Base-by-base conservation (phyloP, 1,140 invertebrate genomes). In the Condylostylus longicornis region DNA sequence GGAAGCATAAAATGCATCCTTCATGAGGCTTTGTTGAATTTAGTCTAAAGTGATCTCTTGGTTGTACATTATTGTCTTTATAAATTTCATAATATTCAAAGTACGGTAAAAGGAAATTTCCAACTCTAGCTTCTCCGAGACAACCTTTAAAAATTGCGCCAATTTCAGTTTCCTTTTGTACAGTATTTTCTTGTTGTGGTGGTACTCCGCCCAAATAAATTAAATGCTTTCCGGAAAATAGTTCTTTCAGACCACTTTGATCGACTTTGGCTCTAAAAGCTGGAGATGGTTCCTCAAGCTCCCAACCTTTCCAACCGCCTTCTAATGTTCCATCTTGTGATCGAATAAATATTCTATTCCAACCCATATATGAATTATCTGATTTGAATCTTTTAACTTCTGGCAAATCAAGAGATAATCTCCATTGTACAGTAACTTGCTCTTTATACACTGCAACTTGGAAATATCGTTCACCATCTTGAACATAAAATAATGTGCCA, bases 101-200 rank as follows among this genome's bases (percentile, higher is more conserved):
- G 57, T 84, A 96, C n/a, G 91, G 87, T 23, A 95, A 59, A 13
- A 95, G 67, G 40, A 89, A 69, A 27, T 70, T 70, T 12, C 82
- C 83, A 37, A 97, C 77, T 41, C 86, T 70, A 18, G 91, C 77
- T 58, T 93, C 86, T n/a, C 81, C 77, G 38, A 97, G 58, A 55
- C 93, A 97, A 2, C 93, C 94, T 65, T 90, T 70, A 42, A 74
- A 81, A 23, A 64, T 58, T 30, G 68, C 66, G 13, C 67, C 68
- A 10, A 59, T 54, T 12, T 59, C 53, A 1, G 46, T 58, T 37
- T 50, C 65, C 35, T 49, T 58, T 32, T 47, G 38, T 35, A 51
- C 48, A 18, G 43, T 42, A 37, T 47, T 47, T 23, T 32, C 37
- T 7, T 47, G 48, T 27, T 53, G 45, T 19, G 30, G 23, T 1